Percentiles rank a stretch among this genome's conserved stretches.
These are phyloP conservation scores for Phymastichus coffea DNA, from an alignment of 1,140 invertebrate genomes.

Conservation along the genomic window DNA sequence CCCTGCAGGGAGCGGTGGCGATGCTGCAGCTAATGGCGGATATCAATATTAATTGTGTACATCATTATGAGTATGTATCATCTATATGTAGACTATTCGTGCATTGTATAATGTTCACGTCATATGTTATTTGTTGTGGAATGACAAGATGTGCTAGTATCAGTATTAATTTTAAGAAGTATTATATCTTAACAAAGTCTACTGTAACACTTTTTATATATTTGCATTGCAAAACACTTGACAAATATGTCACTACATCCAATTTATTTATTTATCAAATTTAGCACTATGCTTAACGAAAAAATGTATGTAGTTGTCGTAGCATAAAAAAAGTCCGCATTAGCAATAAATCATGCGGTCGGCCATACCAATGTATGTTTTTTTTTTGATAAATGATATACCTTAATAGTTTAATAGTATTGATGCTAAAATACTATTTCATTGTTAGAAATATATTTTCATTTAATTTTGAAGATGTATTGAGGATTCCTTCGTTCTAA, in stretches of 20 bases:
- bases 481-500: no score
- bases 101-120: conserved; percentile 20
- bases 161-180: conserved; percentile 22
- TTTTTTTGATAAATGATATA: conserved; percentile 12
- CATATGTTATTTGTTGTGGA: conserved; percentile 13
- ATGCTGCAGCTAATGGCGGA: conserved; percentile 50
- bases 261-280: conserved; percentile 29
- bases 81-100: neutral
- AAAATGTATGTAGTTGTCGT: conserved; percentile 21
- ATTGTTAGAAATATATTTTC: no score
- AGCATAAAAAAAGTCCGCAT: conserved; percentile 30
- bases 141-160: conserved; percentile 18
- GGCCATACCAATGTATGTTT: conserved; percentile 21
- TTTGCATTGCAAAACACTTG: conserved; percentile 15
- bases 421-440: no score
- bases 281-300: conserved; percentile 12
- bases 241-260: conserved; percentile 2
- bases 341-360: conserved; percentile 31
- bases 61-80: conserved; percentile 25
- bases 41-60: conserved; percentile 50
- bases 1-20: conserved; percentile 49
- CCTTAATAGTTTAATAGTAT: neutral
- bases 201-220: conserved; percentile 21
- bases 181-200: conserved; percentile 16
- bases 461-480: no score